Evolutionary conservation across 2,113 vertebrate genomes (phyloP), one percentile per base, ranked within the genome.

Genomic region (Desmodus rotundus): DNA sequence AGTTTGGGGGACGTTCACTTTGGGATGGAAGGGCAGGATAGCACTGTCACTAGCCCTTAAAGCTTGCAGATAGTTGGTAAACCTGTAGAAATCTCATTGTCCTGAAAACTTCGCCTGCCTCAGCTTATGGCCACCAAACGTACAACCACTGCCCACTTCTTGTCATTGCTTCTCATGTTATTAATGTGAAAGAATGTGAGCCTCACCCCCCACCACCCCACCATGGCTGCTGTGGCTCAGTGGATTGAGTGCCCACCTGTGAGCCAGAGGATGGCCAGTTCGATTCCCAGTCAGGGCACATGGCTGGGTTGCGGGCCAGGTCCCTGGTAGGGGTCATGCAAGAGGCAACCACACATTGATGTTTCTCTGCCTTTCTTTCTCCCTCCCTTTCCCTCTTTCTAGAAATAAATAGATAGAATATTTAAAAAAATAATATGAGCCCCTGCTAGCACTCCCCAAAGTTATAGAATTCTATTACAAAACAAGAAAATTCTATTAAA

Each of bases 401-500:
- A 58, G 24, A 58, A 58, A 58, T 24, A 58, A 24, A 58, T 58
- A 58, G 24, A 58, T 58, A 58, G 24, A 58, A 58, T 58, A 9
- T 56, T 58, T 56, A 22, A 54, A 54, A 54, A 89, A 97, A 92
- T 38, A 87, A 84, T 67, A 50, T 72, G 41, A 92, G 65, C 43
- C 28, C 52, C 73, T 95, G 33, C 43, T 68, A 78, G 65, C 8
- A 87, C 63, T 70, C 67, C 41, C 41, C 45, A 90, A 81, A 90
- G 58, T 93, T 78, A 90, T 31, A 92, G n/a, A 84, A 91, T 78
- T 94, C 76, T 96, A 93, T 95, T 95, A n/a, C 82, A 95, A 94
- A 72, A 80, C 31, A 95, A 93, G 43, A 94, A 41, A 72, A 84
- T 85, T 97, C 81, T 96, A 68, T 92, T 95, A 87, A 96, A 96